Evolutionary conservation across 2,113 vertebrate genomes (phyloP).

Genomic region (Telmatochromis sp.): DNA sequence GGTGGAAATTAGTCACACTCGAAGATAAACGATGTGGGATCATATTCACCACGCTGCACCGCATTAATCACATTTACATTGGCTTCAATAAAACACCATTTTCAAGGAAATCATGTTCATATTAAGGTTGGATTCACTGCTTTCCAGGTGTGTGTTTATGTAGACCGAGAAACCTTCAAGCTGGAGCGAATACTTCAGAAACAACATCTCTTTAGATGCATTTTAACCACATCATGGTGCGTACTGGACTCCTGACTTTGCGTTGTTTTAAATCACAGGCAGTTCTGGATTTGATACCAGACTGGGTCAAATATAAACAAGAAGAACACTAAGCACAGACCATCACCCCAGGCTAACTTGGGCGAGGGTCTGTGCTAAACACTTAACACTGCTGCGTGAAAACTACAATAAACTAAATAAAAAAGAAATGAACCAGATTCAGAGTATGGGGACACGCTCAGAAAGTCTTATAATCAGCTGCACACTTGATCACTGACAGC

Average conservation of each 20-base stretch:
- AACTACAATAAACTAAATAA: neutral
- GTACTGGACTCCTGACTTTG: neutral
- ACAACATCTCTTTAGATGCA: neutral
- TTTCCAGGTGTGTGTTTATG: neutral
- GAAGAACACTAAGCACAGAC: neutral
- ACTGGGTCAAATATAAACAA: neutral
- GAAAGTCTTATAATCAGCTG: neutral
- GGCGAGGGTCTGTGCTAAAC: accelerated
- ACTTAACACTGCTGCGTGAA: neutral
- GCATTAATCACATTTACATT: constrained; percentile 22
- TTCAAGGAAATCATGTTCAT: neutral
- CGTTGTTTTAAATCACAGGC: neutral
- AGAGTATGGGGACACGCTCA: neutral
- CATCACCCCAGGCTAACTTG: neutral
- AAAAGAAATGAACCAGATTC: neutral
- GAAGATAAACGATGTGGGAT: constrained; percentile 36
- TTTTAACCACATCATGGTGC: neutral
- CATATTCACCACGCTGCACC: neutral
- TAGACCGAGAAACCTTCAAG: neutral
- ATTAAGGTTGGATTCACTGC: neutral
- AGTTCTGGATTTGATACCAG: neutral
- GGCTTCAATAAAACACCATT: constrained; percentile 1
- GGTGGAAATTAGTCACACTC: constrained; percentile 24
- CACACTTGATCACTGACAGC: neutral
- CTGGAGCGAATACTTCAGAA: neutral